A percentile compares a stretch with the other conserved stretches of the same genome.
These are phyloP conservation scores for Brachyhypopomus occidentalis DNA, from an alignment of 2,113 vertebrate genomes.

Conservation along the genomic window DNA sequence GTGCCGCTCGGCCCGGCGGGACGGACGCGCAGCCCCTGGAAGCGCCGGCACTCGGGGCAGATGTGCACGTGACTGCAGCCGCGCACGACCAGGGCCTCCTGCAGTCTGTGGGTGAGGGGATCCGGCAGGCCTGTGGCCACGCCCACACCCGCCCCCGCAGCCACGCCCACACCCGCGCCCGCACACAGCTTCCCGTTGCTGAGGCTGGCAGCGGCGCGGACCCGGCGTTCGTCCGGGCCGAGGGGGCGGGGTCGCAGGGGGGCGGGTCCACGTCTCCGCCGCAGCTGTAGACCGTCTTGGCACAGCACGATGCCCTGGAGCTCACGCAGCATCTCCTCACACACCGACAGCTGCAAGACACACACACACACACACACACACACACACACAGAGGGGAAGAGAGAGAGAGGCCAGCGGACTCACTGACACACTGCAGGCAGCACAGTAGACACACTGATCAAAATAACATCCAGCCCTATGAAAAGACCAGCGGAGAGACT, in stretches of 20 bases:
- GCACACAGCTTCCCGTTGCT: constrained; percentile 93
- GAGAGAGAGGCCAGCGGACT: constrained; percentile 62
- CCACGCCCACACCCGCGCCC: constrained; percentile 73
- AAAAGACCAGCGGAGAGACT: no score
- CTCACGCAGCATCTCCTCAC: constrained; percentile 95
- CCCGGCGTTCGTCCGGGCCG: constrained; percentile 79
- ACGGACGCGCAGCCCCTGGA: constrained; percentile 87
- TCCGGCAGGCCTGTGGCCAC: constrained; percentile 83
- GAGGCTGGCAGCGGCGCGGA: constrained; percentile 80
- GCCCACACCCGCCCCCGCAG: constrained; percentile 66
- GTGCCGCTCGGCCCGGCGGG: constrained; percentile 67
- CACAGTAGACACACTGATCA: constrained; percentile 30
- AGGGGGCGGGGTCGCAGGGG: constrained; percentile 76
- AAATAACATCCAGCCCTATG: neutral
- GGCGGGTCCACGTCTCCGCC: constrained; percentile 77
- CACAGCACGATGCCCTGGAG: constrained; percentile 93
- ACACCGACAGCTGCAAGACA: constrained; percentile 84
- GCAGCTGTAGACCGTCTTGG: constrained; percentile 87
- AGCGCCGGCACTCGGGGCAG: constrained; percentile 94
- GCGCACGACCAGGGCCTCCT: constrained; percentile 88
- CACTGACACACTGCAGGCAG: constrained; percentile 65
- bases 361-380: constrained; percentile 59
- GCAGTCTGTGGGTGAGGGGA: constrained; percentile 91
- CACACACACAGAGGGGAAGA: constrained; percentile 55
- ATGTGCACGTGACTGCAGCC: constrained; percentile 95